A percentile compares a stretch with the other conserved stretches of the same genome.
These are phyloP conservation scores for Amyelois transitella DNA, from an alignment of 1,140 invertebrate species.

Conservation along the genomic window DNA sequence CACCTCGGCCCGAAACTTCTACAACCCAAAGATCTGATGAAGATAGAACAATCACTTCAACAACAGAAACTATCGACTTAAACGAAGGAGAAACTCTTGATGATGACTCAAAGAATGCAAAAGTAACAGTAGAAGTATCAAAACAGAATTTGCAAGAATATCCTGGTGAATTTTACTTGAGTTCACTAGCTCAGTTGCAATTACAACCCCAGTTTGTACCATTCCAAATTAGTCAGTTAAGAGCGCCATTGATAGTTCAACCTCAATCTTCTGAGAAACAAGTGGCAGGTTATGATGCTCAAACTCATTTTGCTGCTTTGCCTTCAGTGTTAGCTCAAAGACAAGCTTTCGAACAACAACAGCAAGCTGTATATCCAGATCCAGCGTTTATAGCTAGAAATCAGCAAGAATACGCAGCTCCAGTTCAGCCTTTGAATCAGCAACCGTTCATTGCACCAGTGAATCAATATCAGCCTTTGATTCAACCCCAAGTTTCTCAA, in stretches of 20 bases:
- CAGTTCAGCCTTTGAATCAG: slow-evolving; percentile 24
- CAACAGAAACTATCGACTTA: slow-evolving; percentile 35
- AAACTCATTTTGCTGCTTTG: slow-evolving; percentile 51
- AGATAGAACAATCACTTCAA: slow-evolving; percentile 25
- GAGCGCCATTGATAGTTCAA: slow-evolving; percentile 40
- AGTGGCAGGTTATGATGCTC: slow-evolving; percentile 40
- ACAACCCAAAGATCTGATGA: slow-evolving; percentile 33
- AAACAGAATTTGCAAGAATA: slow-evolving; percentile 61
- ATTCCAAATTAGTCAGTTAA: slow-evolving; percentile 44
- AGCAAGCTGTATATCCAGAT: background rate
- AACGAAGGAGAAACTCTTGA: slow-evolving; percentile 51
- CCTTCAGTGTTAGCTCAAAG: slow-evolving; percentile 57
- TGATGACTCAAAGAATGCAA: slow-evolving; percentile 28
- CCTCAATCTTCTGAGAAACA: slow-evolving; percentile 27
- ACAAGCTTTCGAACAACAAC: slow-evolving; percentile 36
- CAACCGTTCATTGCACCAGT: slow-evolving; percentile 19
- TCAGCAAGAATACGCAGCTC: slow-evolving; percentile 6
- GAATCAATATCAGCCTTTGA: slow-evolving; percentile 23
- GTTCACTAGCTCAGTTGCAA: slow-evolving; percentile 47
- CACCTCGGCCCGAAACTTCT: slow-evolving; percentile 20
- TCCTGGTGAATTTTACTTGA: slow-evolving; percentile 53
- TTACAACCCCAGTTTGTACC: slow-evolving; percentile 46
- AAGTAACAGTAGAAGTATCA: slow-evolving; percentile 53
- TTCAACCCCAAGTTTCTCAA: slow-evolving; percentile 9
- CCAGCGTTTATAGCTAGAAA: background rate